phyloP scores from a whole-genome alignment of 2,113 vertebrate species.

The Piaya cayana region DNA sequence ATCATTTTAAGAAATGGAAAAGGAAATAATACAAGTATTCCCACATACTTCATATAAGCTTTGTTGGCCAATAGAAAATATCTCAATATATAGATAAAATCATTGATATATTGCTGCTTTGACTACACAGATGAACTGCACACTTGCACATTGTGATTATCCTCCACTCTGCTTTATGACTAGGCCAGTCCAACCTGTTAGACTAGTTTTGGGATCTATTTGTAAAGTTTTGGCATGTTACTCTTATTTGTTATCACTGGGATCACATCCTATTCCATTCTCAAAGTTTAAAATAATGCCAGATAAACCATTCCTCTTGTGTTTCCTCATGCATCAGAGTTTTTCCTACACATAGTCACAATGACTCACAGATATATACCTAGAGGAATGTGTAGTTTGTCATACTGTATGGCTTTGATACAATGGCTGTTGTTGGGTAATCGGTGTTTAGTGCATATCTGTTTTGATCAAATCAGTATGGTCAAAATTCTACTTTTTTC shows the following conservation, averaged over 20 bases:
- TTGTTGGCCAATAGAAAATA: not conserved
- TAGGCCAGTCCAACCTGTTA: not conserved
- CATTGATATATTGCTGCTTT: too few species aligned
- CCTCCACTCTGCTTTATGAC: not conserved
- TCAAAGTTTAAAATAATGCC: not conserved
- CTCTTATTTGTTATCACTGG: not conserved
- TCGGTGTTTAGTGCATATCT: not conserved
- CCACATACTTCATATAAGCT: not conserved
- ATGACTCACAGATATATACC: not conserved
- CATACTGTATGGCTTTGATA: not conserved
- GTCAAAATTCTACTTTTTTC: not conserved
- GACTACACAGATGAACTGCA: not conserved
- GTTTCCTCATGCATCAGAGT: not conserved
- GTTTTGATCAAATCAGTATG: not conserved
- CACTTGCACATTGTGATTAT: not conserved
- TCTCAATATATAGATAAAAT: not conserved
- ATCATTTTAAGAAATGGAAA: not conserved
- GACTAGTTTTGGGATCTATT: not conserved
- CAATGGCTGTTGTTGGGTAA: not conserved
- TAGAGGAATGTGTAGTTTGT: not conserved
- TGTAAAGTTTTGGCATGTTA: not conserved
- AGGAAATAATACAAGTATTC: not conserved
- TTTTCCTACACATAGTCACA: not conserved
- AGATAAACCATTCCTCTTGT: not conserved
- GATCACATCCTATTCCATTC: not conserved